Evolutionary conservation across 64 coral and sea anemone genomes (phyloP), one percentile per base, ranked within the genome.

Genomic region (Pocillopora damicornis): DNA sequence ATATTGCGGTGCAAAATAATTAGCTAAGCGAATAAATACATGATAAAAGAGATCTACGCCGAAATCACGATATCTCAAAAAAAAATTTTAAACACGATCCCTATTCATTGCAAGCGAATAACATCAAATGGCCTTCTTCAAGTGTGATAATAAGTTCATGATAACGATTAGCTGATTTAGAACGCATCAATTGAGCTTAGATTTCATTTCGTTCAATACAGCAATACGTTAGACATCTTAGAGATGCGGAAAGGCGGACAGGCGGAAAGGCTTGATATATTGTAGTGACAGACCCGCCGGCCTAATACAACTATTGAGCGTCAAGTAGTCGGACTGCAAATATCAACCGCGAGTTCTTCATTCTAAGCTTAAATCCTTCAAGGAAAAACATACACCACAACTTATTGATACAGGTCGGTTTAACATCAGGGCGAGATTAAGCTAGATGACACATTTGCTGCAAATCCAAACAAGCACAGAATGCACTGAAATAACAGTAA

Each of bases 121-220:
- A 51, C 42, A 51, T 72, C 81, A 85, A 85, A 85, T 71, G 18
- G 25, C 63, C 2, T 18, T 20, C 23, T 20, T 85, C 42, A 65
- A 73, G 22, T 57, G 65, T 5, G 68, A 67, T 67, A 69, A 83
- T 65, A 83, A 66, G 62, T 83, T 83, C 30, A 38, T 51, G 64
- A 85, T 73, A 72, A 73, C 81, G 1, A 85, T 57, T 25, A 60
- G 57, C 59, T 63, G 58, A 81, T 64, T 81, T 34, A 35, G 8
- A 65, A 35, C 45, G 13, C 20, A 56, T 20, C 5, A 65, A 14
- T n/a, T 57, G 37, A 69, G 81, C 58, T 84, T 1, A 72, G 65
- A 65, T 59, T 85, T 72, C 65, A 56, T 51, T 51, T 22, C 17
- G 12, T 83, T 11, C 42, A 65, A 63, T 83, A 51, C 42, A 18